Evolutionary conservation across 1,140 invertebrate genomes (phyloP), one percentile per base, ranked within the genome.

Genomic region (Heliconius congener): DNA sequence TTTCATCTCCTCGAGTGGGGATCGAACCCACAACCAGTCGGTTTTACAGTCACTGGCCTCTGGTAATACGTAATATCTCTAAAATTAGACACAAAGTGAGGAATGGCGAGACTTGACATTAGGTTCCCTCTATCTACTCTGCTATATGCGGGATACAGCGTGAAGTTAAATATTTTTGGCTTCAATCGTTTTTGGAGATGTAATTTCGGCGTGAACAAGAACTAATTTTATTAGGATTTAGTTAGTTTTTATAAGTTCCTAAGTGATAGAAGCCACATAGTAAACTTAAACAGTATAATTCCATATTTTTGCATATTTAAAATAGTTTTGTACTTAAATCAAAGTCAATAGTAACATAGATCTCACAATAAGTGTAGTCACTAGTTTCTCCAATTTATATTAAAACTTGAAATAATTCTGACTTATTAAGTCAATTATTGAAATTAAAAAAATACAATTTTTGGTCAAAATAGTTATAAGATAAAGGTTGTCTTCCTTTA

Each of bases 331-430:
- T 83, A 79, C 76, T 82, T 76, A 77, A 83, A 81, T 75, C 57
- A 30, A 79, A 88, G 84, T 90, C 84, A 86, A 80, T 79, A 77
- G 81, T 39, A 85, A 87, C 85, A 83, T 85, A 78, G 88, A 91
- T 90, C 88, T 90, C 90, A 90, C 76, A 55, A 82, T 82, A 85
- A 86, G 83, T 83, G 80, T 89, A 88, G 85, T 87, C 85, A 71
- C 55, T 70, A 71, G 75, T 52, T 57, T 76, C 42, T 11, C 60
- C 42, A 75, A 76, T 80, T 74, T 71, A 77, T 34, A 52, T 71
- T 55, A 70, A 87, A 84, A 66, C 60, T 66, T 23, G 60, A 30
- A 66, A 66, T 66, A 66, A 16, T 66, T 30, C 23, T 30, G 60
- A 66, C 23, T 66, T 27, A 16, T 66, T 13, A 23, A 66, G 27